phyloP scores from a whole-genome alignment of 30 jellyfish, hydroid and myxozoan genomes.

The Aurelia coerulea region DNA sequence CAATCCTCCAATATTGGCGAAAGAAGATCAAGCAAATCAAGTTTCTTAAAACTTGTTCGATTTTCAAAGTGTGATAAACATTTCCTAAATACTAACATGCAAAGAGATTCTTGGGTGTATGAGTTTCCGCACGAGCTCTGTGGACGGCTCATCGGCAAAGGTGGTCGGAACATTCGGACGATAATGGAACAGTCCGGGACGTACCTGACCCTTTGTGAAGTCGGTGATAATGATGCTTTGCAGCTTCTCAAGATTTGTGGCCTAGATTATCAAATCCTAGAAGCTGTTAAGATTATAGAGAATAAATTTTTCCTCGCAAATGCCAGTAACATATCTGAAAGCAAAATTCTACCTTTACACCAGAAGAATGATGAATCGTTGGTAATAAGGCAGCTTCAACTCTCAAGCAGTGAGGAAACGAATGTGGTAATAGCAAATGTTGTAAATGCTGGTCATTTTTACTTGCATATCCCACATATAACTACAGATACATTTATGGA shows the following conservation, averaged over 20 bases:
- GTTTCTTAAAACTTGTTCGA: slow-evolving; percentile 4
- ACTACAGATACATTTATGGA: slow-evolving; percentile 8
- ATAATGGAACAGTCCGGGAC: slow-evolving; percentile 48
- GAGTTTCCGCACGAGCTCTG: slow-evolving; percentile 73
- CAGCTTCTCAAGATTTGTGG: slow-evolving; percentile 44
- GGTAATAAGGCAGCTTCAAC: slow-evolving; percentile 15
- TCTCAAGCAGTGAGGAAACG: slow-evolving; percentile 30
- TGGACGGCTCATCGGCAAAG: slow-evolving; percentile 75
- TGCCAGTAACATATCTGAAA: background rate
- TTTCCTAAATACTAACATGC: background rate
- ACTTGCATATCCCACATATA: slow-evolving; percentile 12
- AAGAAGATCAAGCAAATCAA: too few species aligned
- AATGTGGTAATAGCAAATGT: slow-evolving; percentile 39
- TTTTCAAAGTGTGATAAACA: slow-evolving; percentile 26
- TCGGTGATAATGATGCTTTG: background rate
- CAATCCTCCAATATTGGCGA: too few species aligned
- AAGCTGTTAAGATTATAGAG: slow-evolving; percentile 45
- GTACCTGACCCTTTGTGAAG: slow-evolving; percentile 16
- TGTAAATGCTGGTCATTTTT: slow-evolving; percentile 66
- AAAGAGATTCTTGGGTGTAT: slow-evolving; percentile 42
- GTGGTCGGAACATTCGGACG: slow-evolving; percentile 51
- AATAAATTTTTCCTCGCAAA: slow-evolving; percentile 6
- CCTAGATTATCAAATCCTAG: slow-evolving; percentile 4
- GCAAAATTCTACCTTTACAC: slow-evolving; percentile 26
- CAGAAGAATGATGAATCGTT: background rate